phyloP scores from a whole-genome alignment of 2,113 vertebrate species.

The Prunella himalayana region DNA sequence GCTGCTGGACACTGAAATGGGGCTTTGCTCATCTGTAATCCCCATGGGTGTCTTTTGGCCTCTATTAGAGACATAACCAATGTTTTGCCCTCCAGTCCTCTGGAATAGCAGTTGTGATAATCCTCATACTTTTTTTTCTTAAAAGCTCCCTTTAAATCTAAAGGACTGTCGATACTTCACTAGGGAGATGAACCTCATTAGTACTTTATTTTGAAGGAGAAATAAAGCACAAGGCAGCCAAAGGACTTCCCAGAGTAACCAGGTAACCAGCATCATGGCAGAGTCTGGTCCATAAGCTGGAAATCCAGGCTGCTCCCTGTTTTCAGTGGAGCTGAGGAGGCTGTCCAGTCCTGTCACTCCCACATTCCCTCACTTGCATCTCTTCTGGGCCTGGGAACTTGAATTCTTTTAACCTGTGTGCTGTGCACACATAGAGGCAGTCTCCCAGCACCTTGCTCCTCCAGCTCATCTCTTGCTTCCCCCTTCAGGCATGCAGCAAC shows the following conservation, averaged over 20 bases:
- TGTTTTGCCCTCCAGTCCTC: not conserved
- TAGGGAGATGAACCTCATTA: not conserved
- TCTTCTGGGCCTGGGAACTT: not conserved
- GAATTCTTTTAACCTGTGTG: not conserved
- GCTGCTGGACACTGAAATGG: not conserved
- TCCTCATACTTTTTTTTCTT: not conserved
- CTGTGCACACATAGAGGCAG: not conserved
- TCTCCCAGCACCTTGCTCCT: accelerated
- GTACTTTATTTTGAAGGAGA: not conserved
- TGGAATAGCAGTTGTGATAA: not conserved
- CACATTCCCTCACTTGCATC: not conserved
- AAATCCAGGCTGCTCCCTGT: not conserved
- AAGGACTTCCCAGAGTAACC: not conserved
- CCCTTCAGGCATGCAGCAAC: not conserved
- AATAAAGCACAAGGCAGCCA: not conserved
- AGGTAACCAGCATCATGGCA: not conserved
- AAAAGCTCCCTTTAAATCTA: not conserved
- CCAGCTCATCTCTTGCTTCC: not conserved
- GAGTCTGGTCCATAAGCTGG: not conserved
- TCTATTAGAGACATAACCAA: not conserved
- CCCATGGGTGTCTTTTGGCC: not conserved
- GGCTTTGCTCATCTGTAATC: not conserved
- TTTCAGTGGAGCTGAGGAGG: not conserved
- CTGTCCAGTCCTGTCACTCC: not conserved
- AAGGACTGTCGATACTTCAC: not conserved